These are phyloP conservation scores for Vireo griseus DNA, from an alignment of 2,797 vertebrate species.

Conservation along the genomic window DNA sequence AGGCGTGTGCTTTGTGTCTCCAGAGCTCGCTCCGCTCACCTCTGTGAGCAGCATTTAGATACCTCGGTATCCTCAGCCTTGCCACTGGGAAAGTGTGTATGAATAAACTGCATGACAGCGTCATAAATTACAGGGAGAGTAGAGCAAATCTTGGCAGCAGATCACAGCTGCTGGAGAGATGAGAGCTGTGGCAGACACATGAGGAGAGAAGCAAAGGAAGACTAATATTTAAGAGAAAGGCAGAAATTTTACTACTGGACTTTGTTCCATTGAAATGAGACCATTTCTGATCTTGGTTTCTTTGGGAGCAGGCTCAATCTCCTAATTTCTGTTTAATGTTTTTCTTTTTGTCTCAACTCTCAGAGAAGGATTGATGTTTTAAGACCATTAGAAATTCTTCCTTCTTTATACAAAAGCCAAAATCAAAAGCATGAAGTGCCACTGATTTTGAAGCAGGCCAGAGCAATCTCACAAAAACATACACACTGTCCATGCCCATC, in stretches of 20 bases:
- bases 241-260: not conserved
- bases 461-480: not conserved
- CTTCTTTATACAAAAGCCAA: not conserved
- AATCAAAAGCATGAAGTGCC: not conserved
- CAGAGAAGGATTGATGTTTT: not conserved
- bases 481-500: not conserved
- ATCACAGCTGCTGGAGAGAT: conserved; percentile 29
- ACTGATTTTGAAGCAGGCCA: not conserved
- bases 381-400: not conserved
- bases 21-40: fast-evolving
- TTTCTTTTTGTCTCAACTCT: not conserved
- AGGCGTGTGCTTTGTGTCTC: not conserved
- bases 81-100: not conserved
- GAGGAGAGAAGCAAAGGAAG: conserved; percentile 29
- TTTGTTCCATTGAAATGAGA: not conserved
- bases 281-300: conserved; percentile 10
- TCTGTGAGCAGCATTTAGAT: not conserved
- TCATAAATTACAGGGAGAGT: conserved; percentile 19
- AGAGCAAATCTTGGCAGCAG: conserved; percentile 42
- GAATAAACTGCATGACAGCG: conserved; percentile 21
- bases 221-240: conserved; percentile 29
- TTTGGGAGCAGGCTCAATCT: not conserved
- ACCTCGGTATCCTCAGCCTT: not conserved
- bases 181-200: conserved; percentile 26
- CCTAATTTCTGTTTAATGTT: conserved; percentile 1